Evolutionary conservation across 2,797 vertebrate genomes (phyloP).

Genomic region (Acanthornis magna): DNA sequence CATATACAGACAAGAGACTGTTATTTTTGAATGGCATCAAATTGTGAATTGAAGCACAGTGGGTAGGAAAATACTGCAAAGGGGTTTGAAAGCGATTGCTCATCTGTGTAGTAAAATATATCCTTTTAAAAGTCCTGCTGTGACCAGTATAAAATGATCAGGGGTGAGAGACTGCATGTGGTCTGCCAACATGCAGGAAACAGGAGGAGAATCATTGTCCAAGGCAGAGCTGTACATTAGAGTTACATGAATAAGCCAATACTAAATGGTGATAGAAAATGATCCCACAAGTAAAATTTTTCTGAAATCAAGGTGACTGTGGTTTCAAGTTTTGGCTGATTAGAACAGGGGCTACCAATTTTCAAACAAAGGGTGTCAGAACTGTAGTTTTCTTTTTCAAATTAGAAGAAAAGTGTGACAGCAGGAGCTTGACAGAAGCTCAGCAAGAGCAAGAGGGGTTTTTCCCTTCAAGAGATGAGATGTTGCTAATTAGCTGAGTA

Average conservation of each 20-base stretch:
- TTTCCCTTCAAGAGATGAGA: neutral
- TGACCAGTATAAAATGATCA: slow-evolving; percentile 34
- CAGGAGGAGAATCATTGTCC: slow-evolving; percentile 26
- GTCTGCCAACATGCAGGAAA: neutral
- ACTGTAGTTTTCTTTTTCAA: neutral
- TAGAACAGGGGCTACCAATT: neutral
- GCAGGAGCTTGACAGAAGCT: neutral
- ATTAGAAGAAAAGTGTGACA: neutral
- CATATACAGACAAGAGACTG: slow-evolving; percentile 2
- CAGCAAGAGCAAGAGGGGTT: neutral
- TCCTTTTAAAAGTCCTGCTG: slow-evolving; percentile 24
- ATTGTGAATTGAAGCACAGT: slow-evolving; percentile 39
- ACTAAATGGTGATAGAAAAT: slow-evolving; percentile 32
- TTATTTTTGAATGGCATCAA: slow-evolving; percentile 44
- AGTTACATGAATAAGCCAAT: slow-evolving; percentile 5
- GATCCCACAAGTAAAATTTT: slow-evolving; percentile 23
- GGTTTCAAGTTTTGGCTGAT: slow-evolving; percentile 6
- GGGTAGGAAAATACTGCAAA: slow-evolving; percentile 18
- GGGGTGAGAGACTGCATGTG: slow-evolving; percentile 12
- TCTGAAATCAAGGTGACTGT: neutral
- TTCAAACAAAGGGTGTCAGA: neutral
- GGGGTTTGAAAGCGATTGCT: slow-evolving; percentile 4
- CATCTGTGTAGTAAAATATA: slow-evolving; percentile 42
- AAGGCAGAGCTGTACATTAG: neutral
- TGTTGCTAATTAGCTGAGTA: neutral